Percentiles rank a stretch among this genome's conserved stretches.
Evolutionary conservation across 2,797 vertebrate species (phyloP).

Genomic region (Cheirogaleus major): DNA sequence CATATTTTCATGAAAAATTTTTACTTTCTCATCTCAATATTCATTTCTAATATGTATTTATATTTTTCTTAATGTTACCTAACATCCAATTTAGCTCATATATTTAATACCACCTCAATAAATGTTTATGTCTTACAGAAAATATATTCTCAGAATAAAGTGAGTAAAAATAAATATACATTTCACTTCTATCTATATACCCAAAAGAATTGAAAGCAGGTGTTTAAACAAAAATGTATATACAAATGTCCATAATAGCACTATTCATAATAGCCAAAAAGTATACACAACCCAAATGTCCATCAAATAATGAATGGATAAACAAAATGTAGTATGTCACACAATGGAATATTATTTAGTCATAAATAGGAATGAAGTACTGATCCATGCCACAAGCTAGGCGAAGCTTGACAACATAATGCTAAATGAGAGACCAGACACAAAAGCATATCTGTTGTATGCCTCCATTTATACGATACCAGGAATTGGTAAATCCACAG

Average conservation of each 20-base stretch:
- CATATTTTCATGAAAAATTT: conserved; percentile 20
- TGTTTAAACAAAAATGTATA: neutral
- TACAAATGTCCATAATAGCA: neutral
- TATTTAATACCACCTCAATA: neutral
- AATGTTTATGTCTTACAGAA: neutral
- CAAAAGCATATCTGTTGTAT: neutral
- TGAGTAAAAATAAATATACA: neutral
- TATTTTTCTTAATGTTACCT: neutral
- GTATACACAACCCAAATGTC: neutral
- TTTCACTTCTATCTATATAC: neutral
- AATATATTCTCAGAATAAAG: neutral
- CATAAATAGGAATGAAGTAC: neutral
- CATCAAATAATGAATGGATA: neutral
- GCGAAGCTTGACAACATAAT: neutral
- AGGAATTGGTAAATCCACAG: neutral
- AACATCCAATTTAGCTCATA: neutral
- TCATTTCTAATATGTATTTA: neutral
- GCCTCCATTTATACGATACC: neutral
- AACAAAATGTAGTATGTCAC: neutral
- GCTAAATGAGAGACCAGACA: neutral
- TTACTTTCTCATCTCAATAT: neutral
- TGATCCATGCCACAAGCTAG: neutral
- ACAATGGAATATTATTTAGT: neutral
- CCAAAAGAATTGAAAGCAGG: neutral
- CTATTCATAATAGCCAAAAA: neutral